These are phyloP conservation scores for Coregonus clupeaformis DNA, from an alignment of 2,113 vertebrate genomes.

Conservation along the genomic window DNA sequence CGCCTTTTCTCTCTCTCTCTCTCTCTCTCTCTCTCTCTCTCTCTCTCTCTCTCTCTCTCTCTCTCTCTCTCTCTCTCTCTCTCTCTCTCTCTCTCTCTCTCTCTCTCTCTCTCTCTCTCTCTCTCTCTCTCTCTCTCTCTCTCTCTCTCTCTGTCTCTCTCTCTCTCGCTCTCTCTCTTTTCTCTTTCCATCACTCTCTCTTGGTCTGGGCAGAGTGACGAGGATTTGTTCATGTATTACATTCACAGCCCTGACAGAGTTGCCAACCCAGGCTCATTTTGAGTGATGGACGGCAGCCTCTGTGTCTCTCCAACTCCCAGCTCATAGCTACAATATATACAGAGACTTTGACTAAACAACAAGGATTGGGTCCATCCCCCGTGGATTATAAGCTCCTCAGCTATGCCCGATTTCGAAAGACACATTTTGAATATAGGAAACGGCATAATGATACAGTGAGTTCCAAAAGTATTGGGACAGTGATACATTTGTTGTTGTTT, in stretches of 20 bases:
- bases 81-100: too few species aligned
- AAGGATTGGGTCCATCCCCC: neutral
- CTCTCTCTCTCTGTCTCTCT: too few species aligned
- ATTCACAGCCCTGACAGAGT: neutral
- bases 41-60: neutral
- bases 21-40: too few species aligned
- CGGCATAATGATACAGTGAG: neutral
- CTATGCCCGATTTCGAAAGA: neutral
- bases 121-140: too few species aligned
- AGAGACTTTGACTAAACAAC: neutral
- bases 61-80: too few species aligned
- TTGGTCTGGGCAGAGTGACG: neutral
- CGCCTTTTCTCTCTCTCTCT: too few species aligned
- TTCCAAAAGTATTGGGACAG: too few species aligned
- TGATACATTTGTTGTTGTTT: too few species aligned
- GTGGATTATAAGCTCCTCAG: neutral
- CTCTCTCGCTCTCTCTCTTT: neutral
- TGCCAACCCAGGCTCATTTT: neutral
- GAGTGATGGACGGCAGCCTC: slow-evolving; percentile 1
- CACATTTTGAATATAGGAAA: slow-evolving; percentile 4
- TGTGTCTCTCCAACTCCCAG: neutral
- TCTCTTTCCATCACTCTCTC: neutral
- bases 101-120: neutral
- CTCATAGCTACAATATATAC: neutral
- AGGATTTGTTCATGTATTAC: neutral